Conservation (phyloP, 1,140 invertebrate species). For the Procambarus virginalis region DNA sequence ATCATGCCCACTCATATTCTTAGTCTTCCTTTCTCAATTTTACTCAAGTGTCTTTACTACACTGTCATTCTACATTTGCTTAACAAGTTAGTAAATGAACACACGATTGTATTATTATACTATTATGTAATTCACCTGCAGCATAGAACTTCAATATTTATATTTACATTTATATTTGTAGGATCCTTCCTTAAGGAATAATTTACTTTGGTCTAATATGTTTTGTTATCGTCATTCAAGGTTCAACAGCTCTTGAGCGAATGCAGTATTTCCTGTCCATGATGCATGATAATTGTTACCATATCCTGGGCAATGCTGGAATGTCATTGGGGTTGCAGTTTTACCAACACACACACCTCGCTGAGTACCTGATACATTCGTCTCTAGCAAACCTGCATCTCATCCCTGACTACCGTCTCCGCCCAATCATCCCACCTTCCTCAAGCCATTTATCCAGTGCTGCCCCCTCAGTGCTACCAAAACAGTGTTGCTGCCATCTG, state of each 20-base stretch:
- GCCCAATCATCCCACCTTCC: constrained; percentile 86
- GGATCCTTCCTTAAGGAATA: no score
- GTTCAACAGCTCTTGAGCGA: constrained; percentile 79
- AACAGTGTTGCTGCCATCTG: constrained; percentile 84
- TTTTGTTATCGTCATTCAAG: not conserved
- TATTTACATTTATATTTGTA: no score
- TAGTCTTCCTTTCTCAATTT: no score
- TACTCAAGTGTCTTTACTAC: no score
- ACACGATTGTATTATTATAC: no score
- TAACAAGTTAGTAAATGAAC: no score
- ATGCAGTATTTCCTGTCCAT: constrained; percentile 87
- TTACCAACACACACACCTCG: constrained; percentile 78
- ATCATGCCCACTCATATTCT: no score
- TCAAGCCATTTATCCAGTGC: constrained; percentile 88
- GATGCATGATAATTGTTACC: constrained; percentile 84
- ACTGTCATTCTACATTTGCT: no score
- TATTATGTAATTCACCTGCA: no score
- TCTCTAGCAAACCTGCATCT: constrained; percentile 74
- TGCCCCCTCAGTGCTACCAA: constrained; percentile 87
- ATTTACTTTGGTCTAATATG: no score
- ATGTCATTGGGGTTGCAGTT: constrained; percentile 87
- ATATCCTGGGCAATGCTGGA: constrained; percentile 85
- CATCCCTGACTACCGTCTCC: constrained; percentile 89
- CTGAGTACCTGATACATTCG: constrained; percentile 72
- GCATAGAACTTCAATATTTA: no score